These are phyloP conservation scores for Spodoptera litura DNA, from an alignment of 1,140 invertebrate species.

Conservation along the genomic window DNA sequence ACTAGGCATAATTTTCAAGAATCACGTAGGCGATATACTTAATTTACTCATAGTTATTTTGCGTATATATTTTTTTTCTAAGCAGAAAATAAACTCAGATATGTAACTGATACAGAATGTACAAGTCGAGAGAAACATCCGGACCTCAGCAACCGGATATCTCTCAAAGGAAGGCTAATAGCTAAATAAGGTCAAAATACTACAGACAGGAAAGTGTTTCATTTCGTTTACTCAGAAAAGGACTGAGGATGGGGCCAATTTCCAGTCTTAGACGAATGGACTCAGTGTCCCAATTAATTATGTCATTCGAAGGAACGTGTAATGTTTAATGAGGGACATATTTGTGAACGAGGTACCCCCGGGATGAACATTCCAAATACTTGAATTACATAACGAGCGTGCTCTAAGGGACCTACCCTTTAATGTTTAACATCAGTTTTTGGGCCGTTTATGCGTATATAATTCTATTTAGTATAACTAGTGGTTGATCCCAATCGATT, in stretches of 20 bases:
- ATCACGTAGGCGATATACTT: no score
- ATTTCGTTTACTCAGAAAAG: constrained; percentile 25
- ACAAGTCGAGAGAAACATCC: neutral
- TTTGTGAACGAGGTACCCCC: neutral
- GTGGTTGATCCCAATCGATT: no score
- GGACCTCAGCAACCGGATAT: constrained; percentile 24
- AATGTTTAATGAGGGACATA: constrained; percentile 31
- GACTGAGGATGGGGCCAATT: constrained; percentile 19
- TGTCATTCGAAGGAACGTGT: constrained; percentile 24
- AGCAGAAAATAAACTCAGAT: no score
- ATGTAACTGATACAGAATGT: no score
- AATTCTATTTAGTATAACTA: neutral
- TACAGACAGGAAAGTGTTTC: constrained; percentile 26
- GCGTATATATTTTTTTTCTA: no score
- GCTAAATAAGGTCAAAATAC: constrained; percentile 2
- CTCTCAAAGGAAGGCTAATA: neutral
- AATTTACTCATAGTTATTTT: no score
- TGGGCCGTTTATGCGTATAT: neutral
- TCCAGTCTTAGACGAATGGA: neutral
- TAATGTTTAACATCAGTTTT: neutral
- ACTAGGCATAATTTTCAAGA: no score
- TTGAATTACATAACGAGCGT: neutral
- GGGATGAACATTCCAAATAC: constrained; percentile 9
- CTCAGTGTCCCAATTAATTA: constrained; percentile 16
- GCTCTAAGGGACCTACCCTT: neutral